Evolutionary conservation across 1,140 invertebrate species (phyloP).

Genomic region (Pararge aegeria): DNA sequence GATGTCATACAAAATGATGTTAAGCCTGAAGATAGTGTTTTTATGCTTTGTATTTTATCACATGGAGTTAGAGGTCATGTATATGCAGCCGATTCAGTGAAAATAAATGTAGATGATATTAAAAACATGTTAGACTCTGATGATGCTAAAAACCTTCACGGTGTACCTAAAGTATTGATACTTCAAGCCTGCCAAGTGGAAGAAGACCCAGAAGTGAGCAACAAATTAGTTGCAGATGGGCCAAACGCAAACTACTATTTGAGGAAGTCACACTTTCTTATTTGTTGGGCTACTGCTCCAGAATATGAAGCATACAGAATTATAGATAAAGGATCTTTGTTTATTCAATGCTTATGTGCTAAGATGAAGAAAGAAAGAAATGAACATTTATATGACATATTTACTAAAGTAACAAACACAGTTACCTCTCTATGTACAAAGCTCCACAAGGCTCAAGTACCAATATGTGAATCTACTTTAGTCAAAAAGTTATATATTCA

Average conservation of each 20-base stretch:
- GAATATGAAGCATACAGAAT: slow-evolving; percentile 62
- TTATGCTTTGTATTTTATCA: slow-evolving; percentile 68
- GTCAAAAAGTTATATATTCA: slow-evolving; percentile 51
- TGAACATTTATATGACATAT: slow-evolving; percentile 61
- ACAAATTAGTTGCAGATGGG: slow-evolving; percentile 47
- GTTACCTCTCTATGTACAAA: slow-evolving; percentile 48
- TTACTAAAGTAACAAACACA: slow-evolving; percentile 54
- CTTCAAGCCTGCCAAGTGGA: slow-evolving; percentile 70
- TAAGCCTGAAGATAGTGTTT: slow-evolving; percentile 55
- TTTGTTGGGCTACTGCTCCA: slow-evolving; percentile 68
- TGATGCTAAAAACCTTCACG: slow-evolving; percentile 43
- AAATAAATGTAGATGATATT: slow-evolving; percentile 63
- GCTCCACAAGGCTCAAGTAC: slow-evolving; percentile 49
- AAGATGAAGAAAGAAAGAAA: slow-evolving; percentile 39
- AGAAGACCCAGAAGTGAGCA: slow-evolving; percentile 29
- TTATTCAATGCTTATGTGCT: slow-evolving; percentile 61
- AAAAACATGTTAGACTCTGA: slow-evolving; percentile 61
- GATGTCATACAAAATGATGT: slow-evolving; percentile 47
- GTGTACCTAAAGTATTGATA: slow-evolving; percentile 63
- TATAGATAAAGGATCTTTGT: slow-evolving; percentile 54
- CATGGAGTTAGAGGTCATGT: slow-evolving; percentile 66
- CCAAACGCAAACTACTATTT: slow-evolving; percentile 40
- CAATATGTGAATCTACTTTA: slow-evolving; percentile 57
- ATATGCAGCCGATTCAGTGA: slow-evolving; percentile 66
- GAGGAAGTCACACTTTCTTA: slow-evolving; percentile 59